Evolutionary conservation across 2,113 vertebrate species (phyloP).

Genomic region (Notiomystis cincta): DNA sequence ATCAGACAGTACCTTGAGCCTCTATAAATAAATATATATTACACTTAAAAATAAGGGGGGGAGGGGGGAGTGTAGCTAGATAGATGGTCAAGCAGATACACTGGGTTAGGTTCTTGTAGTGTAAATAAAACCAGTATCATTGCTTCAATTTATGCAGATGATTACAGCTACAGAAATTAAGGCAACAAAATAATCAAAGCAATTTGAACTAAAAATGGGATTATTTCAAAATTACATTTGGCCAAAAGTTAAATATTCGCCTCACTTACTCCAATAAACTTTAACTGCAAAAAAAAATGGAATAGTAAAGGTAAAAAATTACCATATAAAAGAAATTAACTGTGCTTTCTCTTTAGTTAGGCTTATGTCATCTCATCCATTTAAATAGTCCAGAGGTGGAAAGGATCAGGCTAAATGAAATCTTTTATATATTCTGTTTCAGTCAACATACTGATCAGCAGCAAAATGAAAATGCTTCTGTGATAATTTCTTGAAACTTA

Average conservation of each 20-base stretch:
- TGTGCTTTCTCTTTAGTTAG: neutral
- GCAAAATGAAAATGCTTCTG: neutral
- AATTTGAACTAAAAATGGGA: neutral
- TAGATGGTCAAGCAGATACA: neutral
- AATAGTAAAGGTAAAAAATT: neutral
- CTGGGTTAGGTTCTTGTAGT: neutral
- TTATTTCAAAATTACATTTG: neutral
- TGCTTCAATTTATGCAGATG: neutral
- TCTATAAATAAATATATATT: neutral
- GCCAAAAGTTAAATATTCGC: neutral
- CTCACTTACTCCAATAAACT: neutral
- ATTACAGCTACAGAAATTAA: neutral
- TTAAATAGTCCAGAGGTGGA: neutral
- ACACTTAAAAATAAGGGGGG: accelerated
- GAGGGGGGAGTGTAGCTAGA: neutral
- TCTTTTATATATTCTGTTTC: neutral
- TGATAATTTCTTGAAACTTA: neutral
- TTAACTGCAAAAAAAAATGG: neutral
- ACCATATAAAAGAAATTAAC: neutral
- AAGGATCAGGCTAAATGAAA: neutral
- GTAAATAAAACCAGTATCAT: neutral
- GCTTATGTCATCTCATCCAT: neutral
- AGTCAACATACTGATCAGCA: neutral
- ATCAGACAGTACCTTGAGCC: neutral
- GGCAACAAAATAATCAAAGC: neutral